Conservation (phyloP, 2,113 vertebrate genomes). For the Sylvia atricapilla region DNA sequence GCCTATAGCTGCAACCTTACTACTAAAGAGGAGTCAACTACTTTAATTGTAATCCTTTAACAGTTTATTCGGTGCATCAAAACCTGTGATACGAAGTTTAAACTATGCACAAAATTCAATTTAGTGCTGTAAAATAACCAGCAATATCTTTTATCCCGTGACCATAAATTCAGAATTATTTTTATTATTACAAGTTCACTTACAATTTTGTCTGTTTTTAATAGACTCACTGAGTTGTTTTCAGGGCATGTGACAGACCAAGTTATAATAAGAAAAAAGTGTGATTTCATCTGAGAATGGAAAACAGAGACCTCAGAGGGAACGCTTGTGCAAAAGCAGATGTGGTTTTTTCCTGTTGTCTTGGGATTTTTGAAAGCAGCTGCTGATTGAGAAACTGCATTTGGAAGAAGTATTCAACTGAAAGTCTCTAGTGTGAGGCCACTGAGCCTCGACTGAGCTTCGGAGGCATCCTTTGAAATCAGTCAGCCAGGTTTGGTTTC, state of each 20-base stretch:
- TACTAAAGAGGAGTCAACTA: neutral
- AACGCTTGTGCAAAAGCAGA: neutral
- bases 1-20: neutral
- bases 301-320: neutral
- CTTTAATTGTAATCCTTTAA: neutral
- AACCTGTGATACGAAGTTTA: neutral
- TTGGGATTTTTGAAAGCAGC: neutral
- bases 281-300: neutral
- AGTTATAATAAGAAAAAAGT: neutral
- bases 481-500: neutral
- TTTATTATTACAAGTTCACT: neutral
- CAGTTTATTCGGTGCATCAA: neutral
- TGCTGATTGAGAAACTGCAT: neutral
- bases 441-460: neutral
- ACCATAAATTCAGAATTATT: neutral
- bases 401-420: neutral
- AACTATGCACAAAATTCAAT: neutral
- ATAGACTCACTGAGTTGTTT: neutral
- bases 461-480: neutral
- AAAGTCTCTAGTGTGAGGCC: neutral
- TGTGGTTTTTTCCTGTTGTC: neutral
- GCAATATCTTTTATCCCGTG: neutral
- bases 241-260: neutral
- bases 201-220: neutral
- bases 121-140: neutral